Evolutionary conservation across 2,888 invertebrate genomes (phyloP).

Genomic region (Monopis laevigella): DNA sequence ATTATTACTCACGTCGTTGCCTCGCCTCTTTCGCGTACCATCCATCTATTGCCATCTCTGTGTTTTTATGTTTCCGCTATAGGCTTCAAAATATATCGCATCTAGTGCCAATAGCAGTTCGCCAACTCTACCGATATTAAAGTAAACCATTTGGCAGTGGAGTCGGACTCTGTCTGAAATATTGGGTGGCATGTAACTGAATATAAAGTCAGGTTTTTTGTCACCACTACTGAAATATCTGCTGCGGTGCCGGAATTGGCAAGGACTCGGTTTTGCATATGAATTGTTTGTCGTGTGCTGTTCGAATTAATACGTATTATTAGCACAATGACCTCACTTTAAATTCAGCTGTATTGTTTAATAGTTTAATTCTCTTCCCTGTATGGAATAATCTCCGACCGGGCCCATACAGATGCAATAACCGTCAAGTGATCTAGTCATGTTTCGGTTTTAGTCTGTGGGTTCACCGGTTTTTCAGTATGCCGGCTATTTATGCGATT

Average conservation of each 20-base stretch:
- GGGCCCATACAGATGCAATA: no score
- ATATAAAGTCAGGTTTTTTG: slow-evolving; percentile 35
- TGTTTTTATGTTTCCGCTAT: slow-evolving; percentile 36
- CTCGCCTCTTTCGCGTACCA: slow-evolving; percentile 20
- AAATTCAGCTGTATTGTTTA: no score
- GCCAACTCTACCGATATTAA: slow-evolving; percentile 46
- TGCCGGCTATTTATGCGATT: no score
- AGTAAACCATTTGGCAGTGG: slow-evolving; percentile 54
- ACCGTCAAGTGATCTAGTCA: no score
- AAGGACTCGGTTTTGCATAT: slow-evolving; percentile 33
- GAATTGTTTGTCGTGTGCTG: slow-evolving; percentile 1
- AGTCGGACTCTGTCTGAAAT: slow-evolving; percentile 29
- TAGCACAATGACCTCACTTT: not conserved
- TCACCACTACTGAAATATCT: slow-evolving; percentile 30
- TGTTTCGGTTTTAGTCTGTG: no score
- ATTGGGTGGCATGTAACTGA: slow-evolving; percentile 31
- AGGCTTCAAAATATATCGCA: slow-evolving; percentile 23
- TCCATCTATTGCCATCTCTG: slow-evolving; percentile 7
- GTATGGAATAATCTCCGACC: no score
- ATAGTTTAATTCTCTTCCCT: no score
- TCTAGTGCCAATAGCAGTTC: slow-evolving; percentile 34
- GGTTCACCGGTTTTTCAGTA: no score
- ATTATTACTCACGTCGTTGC: slow-evolving; percentile 36
- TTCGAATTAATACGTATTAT: not conserved
- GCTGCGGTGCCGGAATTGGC: slow-evolving; percentile 30